A percentile compares a stretch with the other conserved stretches of the same genome.
These are phyloP conservation scores for Platycnemis pennipes DNA, from an alignment of 2,888 invertebrate genomes.

Conservation along the genomic window DNA sequence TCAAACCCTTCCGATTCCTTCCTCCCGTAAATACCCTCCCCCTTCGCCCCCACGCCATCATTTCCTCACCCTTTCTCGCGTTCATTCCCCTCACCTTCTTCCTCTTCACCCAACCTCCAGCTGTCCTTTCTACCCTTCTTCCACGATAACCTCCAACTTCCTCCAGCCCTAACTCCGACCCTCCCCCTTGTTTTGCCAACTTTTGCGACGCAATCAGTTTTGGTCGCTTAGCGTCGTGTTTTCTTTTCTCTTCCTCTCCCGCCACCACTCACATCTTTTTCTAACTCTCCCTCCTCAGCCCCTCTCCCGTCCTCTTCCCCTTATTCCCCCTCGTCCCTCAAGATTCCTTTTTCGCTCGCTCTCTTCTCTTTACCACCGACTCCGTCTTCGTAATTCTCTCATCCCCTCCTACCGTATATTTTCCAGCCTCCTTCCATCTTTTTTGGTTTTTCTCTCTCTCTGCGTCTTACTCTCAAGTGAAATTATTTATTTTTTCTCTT, in stretches of 20 bases:
- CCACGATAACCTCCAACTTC: background rate
- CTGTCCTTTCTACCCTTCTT: background rate
- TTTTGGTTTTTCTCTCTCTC: background rate
- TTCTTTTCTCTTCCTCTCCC: background rate
- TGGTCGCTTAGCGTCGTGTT: constrained; percentile 26
- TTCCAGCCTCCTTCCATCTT: background rate
- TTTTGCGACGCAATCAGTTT: constrained; percentile 63
- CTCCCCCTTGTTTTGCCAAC: constrained; percentile 50
- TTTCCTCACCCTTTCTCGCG: background rate
- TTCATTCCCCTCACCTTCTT: background rate
- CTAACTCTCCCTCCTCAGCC: background rate
- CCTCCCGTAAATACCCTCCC: background rate
- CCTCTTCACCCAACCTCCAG: background rate
- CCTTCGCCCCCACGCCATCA: too few species aligned
- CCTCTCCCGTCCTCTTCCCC: background rate
- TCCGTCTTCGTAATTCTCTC: background rate
- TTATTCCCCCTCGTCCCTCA: background rate
- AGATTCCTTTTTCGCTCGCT: background rate
- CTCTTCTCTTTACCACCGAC: background rate
- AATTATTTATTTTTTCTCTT: background rate
- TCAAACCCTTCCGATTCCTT: background rate
- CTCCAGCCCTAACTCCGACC: background rate
- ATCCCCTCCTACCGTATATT: background rate
- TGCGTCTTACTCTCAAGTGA: background rate
- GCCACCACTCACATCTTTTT: too few species aligned